Evolutionary conservation across 2,797 vertebrate species (phyloP), one percentile per base, ranked within the genome.

Genomic region (Poeciliopsis turneri): DNA sequence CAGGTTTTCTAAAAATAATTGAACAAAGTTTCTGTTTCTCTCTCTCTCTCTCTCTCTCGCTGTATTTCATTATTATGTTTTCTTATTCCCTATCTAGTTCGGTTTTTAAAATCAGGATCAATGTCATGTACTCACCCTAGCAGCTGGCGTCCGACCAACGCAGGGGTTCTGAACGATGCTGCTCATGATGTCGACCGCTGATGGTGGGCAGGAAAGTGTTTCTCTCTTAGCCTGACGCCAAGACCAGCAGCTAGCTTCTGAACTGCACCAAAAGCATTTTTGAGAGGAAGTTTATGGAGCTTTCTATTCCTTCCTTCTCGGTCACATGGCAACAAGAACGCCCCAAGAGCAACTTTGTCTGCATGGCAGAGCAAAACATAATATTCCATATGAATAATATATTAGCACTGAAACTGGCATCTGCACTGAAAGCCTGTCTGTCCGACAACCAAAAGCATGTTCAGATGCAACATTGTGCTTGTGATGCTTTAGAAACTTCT

Each of bases 301-400:
- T 70, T 79, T 79, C 77, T 28, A 16, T 30, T 82, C 87, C 86
- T 85, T 84, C 79, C 91, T 89, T 68, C 86, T 82, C 15, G 87
- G 81, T 86, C 53, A 94, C 80, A 93, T 85, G 88, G 88, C 80
- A 61, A 88, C 93, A 91, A 95, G 13, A 88, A 73, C 85, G 90
- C 91, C 95, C 96, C 84, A 95, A 96, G 15, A 96, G 96, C 92
- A 89, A 87, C 93, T 91, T 61, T 86, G 90, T 90, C 89, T 94
- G 92, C 93, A 86, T 79, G 61, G 93, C 78, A 90, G 92, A 84
- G 84, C 84, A 89, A 87, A 88, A 91, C 91, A 92, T 93, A 88
- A 92, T 87, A 84, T 89, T 82, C 85, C 87, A 59, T 64, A 87
- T 99, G 94, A 99, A 99, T 98, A 95, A 98, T 98, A 98, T 92